Evolutionary conservation across 92 coral and sea anemone genomes (phyloP).

Genomic region (Epizoanthus fatuus): DNA sequence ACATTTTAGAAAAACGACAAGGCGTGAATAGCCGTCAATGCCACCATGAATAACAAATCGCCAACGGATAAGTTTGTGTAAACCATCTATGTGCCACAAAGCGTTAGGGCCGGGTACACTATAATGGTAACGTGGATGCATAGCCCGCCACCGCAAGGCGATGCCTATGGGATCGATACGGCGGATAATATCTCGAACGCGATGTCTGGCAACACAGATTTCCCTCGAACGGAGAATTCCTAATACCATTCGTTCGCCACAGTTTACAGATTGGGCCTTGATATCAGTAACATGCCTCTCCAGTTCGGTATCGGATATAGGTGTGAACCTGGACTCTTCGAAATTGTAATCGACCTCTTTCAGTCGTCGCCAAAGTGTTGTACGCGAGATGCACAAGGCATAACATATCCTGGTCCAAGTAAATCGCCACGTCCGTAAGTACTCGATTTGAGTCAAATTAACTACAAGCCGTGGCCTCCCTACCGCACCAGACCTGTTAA

Average conservation of each 20-base stretch:
- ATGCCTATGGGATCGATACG: conserved; percentile 49
- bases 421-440: conserved; percentile 55
- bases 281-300: conserved; percentile 7
- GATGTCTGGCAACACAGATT: conserved; percentile 36
- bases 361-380: conserved; percentile 60
- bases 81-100: conserved; percentile 21
- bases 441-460: conserved; percentile 50
- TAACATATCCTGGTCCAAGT: conserved; percentile 57
- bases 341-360: conserved; percentile 38
- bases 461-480: conserved; percentile 47
- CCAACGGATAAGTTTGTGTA: conserved; percentile 23
- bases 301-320: conserved; percentile 39
- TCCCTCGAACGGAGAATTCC: conserved; percentile 52
- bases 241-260: conserved; percentile 66
- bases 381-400: conserved; percentile 47
- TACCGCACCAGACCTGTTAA: conserved; percentile 28
- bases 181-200: conserved; percentile 53
- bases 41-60: conserved; percentile 12
- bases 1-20: neutral
- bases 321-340: conserved; percentile 20
- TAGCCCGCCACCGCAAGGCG: conserved; percentile 53
- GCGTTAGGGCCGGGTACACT: conserved; percentile 13
- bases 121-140: conserved; percentile 43
- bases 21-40: conserved; percentile 16
- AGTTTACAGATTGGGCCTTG: conserved; percentile 25